Base-by-base conservation (phyloP, 2,888 invertebrate species). In the Drosophila paramelanica region DNA sequence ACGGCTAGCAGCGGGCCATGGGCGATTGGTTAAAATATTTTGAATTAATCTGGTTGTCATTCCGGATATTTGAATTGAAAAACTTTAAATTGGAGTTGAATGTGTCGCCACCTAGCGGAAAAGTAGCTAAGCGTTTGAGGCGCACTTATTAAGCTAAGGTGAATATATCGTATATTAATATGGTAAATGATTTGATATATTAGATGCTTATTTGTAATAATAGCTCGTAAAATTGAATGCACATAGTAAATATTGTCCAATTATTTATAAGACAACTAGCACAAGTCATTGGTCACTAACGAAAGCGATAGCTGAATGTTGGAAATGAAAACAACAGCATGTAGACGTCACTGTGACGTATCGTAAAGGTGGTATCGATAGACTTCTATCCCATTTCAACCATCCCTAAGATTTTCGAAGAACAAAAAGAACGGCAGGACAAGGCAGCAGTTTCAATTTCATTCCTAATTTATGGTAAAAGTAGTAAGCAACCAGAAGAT, bases 1-100 rank as follows among this genome's bases (percentile, higher is more conserved):
- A 65, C 92, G 90, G 65, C 88, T 86, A 51, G 87, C 81, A 60
- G 83, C 79, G 56, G 92, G 91, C 57, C 13, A 39, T 7, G 17
- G 10, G 31, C 10, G 10, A 31, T 8, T 31, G 6, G 10, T 20
- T 0, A 42, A 39, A n/a, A 38, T 8, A 11, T 17, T 39, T 0
- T 45, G 14, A 17, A 51, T 20, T 38, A 43, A 23, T 65, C 65
- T 36, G 50, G 38, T 39, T 45, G 11, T 31, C 64, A 64, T 64
- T 11, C 0, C 8, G 23, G 43, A 27, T 5, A 31, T 13, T 11
- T 14, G 36, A 38, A 31, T 50, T 27, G 13, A 17, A 33, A 14
- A 3, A 11, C 23, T 14, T 50, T 17, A 23, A 50, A n/a, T 36
- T 27, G 13, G n/a, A 14, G 10, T 36, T 62, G 3, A 3, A 20